Evolutionary conservation across 1,140 invertebrate genomes (phyloP).

Genomic region (Leptopilina clavipes): DNA sequence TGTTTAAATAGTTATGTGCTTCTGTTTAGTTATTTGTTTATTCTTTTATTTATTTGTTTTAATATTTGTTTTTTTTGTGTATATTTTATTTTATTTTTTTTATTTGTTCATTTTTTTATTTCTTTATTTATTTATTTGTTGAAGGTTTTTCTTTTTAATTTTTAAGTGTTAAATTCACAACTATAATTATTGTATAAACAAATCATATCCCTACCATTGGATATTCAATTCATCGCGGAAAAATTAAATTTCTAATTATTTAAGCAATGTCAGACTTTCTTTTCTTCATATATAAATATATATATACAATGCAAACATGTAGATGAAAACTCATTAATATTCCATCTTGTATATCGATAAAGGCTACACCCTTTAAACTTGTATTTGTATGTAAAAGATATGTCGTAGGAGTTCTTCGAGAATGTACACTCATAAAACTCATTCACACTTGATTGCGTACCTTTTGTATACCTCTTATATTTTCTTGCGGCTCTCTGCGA

Average conservation of each 20-base stretch:
- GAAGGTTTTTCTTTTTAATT: too few relatives aligned
- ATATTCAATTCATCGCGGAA: neutral
- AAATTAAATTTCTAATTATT: conserved; percentile 24
- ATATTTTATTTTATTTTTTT: too few relatives aligned
- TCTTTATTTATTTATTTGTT: too few relatives aligned
- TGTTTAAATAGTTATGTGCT: too few relatives aligned
- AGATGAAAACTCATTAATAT: conserved; percentile 46
- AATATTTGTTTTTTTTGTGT: too few relatives aligned
- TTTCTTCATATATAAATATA: conserved; percentile 3
- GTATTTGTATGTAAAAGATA: conserved; percentile 24
- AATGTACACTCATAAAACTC: neutral
- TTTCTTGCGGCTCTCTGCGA: conserved; percentile 22
- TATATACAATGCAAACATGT: too few relatives aligned
- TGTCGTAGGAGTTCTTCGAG: conserved; percentile 17
- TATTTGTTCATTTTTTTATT: too few relatives aligned
- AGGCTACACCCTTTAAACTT: conserved; percentile 5
- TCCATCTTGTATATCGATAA: conserved; percentile 6
- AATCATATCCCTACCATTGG: too few relatives aligned
- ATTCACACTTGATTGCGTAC: conserved; percentile 30
- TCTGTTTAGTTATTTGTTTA: too few relatives aligned
- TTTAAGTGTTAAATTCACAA: too few relatives aligned
- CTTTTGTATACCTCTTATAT: neutral
- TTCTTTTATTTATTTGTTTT: too few relatives aligned
- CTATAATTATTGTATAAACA: too few relatives aligned
- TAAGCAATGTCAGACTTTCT: conserved; percentile 37